These are phyloP conservation scores for Polymixis lichenea DNA, from an alignment of 2,888 invertebrate genomes.

Conservation along the genomic window DNA sequence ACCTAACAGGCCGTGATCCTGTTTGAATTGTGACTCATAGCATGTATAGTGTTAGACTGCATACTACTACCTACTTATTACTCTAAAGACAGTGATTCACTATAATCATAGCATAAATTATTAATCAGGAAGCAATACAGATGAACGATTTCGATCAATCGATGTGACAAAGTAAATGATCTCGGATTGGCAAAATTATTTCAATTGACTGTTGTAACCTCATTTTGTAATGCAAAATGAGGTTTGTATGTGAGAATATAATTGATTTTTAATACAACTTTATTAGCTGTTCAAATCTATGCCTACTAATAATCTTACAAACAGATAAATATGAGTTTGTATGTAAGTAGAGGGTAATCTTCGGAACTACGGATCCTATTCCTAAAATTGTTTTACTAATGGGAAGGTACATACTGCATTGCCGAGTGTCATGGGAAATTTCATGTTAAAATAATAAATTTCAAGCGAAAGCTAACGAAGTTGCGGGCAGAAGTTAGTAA, in stretches of 20 bases:
- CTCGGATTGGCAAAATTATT: not conserved
- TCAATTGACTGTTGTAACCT: not conserved
- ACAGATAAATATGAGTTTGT: no score
- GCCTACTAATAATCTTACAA: no score
- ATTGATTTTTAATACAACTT: no score
- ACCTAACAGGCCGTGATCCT: slow-evolving; percentile 25
- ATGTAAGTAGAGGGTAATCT: no score
- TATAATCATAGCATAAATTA: not conserved
- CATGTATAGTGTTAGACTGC: no score
- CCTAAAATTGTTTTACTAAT: not conserved
- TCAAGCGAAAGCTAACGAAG: no score
- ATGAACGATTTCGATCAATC: slow-evolving; percentile 9
- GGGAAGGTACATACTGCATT: not conserved
- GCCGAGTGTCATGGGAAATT: not conserved
- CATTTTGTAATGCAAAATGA: not conserved
- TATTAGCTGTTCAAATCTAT: no score
- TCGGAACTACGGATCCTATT: no score
- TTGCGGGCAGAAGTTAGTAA: not conserved
- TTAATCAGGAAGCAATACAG: not conserved
- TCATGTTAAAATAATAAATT: no score
- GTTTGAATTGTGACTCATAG: slow-evolving; percentile 45
- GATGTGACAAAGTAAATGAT: slow-evolving; percentile 2
- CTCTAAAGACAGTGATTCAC: slow-evolving; percentile 36
- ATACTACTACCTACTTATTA: no score
- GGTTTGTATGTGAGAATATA: not conserved